Base-by-base conservation (phyloP, 1,140 invertebrate genomes). In the Patella vulgata region DNA sequence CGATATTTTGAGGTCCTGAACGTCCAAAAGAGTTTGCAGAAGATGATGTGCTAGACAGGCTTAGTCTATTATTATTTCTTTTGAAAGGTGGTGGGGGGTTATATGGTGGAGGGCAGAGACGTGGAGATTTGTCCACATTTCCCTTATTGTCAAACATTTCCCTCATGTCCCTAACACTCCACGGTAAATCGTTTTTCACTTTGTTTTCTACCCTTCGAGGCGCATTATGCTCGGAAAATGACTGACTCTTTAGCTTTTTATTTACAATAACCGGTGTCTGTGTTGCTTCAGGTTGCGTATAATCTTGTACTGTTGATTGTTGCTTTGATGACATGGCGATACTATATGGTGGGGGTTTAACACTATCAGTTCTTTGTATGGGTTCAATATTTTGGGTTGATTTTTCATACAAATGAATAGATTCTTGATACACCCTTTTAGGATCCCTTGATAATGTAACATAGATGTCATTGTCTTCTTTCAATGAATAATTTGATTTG, bases 51-150 rank as follows among this genome's bases (percentile, higher is more conserved):
- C 70, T 73, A 31, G 73, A 71, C 8, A 55, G 56, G 51, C 73
- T 75, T 30, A 63, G 53, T 8, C 68, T 66, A 63, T 75, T 70
- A 8, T 52, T 50, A 19, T 58, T 50, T 40, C 71, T 56, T 19
- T 64, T 59, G 53, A 76, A 74, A 11, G 74, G 69, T 4, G 74
- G 71, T 39, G 74, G 74, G 51, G 68, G 62, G 47, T 71, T 64
- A 44, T 73, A 76, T 14, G 74, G 71, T 31, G 71, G 71, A 27
- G 71, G 73, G 11, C 47, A 61, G 9, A 59, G 62, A 23, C 66
- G 54, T 17, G 40, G 28, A 17, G 30, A 14, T 14, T 30, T 19
- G 2, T 19, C 19, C 1, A 44, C 11, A 23, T 27, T 39, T 25
- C 51, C 36, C 28, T 62, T 58, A 40, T 60, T 51, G 23, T 64